Base-by-base conservation (phyloP, 2,888 invertebrate genomes). In the Eledone cirrhosa region DNA sequence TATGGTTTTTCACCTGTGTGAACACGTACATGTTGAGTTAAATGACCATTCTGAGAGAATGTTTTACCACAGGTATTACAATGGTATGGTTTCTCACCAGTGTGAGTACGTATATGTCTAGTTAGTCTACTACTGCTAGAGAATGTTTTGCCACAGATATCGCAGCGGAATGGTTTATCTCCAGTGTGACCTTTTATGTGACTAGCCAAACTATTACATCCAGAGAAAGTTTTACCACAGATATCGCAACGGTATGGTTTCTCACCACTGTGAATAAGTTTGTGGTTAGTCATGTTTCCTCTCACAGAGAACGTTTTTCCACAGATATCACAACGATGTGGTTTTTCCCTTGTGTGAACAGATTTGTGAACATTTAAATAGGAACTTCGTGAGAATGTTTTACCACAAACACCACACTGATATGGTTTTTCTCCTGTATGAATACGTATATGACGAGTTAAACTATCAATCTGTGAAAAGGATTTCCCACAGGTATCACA, bases 231-330 rank as follows among this genome's bases (percentile, higher is more conserved):
- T 33, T 72, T 72, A 13, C n/a, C 72, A 72, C 72, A 72, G n/a
- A 72, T 33, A n/a, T 33, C 27, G 11, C 72, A 72, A 14, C 31
- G 27, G 41, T 41, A 72, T 33, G 72, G 72, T 33, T n/a, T 72
- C 33, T 72, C 29, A 13, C 24, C 69, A 31, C 14, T 13, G 24
- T 69, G 24, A 7, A 19, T 24, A 31, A 2, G 31, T 33, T 13
- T 72, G 22, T 72, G 76, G 2, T 22, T 47, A 76, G 29, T 76
- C 48, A 76, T 8, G 48, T 76, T 76, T 27, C 48, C 47, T 22
- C 29, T 48, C 27, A n/a, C 29, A 47, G 76, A 76, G 27, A 76
- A 76, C 47, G 76, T 48, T 48, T 47, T 76, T 5, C 76, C 76
- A 48, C 76, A 76, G 11, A 48, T 22, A 24, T 76, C 76, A 76